Evolutionary conservation across 1,140 invertebrate species (phyloP), one percentile per base, ranked within the genome.

Genomic region (Aphidius ervi): DNA sequence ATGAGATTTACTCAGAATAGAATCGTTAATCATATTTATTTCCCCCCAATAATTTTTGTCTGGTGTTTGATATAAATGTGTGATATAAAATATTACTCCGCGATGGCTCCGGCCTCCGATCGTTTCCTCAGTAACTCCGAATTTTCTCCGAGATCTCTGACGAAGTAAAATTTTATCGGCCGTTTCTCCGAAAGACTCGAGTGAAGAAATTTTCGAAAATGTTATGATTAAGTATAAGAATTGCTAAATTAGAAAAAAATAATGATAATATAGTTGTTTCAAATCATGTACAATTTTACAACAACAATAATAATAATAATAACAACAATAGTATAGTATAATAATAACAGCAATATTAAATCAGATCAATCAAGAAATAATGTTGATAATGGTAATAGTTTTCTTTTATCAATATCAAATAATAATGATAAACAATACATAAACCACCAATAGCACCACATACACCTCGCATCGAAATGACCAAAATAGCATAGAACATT

Each of bases 281-380:
- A 6, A 79, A 75, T 70, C 72, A 75, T 57, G 71, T 70, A 59
- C 70, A 73, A 49, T 75, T 74, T 68, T 78, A 77, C 65, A 16
- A 16, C 16, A 16, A 16, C 16, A 69, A 76, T 79, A 61, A 60
- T 61, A 43, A 49, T 50, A 43, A 39, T 5, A 8, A 43, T 5
- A 10, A 43, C 1, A 43, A 43, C 7, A 10, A 43, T 43, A 31
- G 4, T 31, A 31, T 16, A 31, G 2, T 3, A 76, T 79, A 61
- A 60, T 61, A 43, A 49, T 50, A 43, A 39, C 42, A 8, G 3
- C 4, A 10, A 43, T 8, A 43, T 3, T 2, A 10, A 43, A 64
- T 49, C 55, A 9, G 76, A 77, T 2, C 70, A 71, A 65, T 75
- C 76, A 5, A 71, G 73, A n/a, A 75, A 76, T 50, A 74, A 76